Evolutionary conservation across 2,113 vertebrate species (phyloP).

Genomic region (Heloderma charlesbogerti): DNA sequence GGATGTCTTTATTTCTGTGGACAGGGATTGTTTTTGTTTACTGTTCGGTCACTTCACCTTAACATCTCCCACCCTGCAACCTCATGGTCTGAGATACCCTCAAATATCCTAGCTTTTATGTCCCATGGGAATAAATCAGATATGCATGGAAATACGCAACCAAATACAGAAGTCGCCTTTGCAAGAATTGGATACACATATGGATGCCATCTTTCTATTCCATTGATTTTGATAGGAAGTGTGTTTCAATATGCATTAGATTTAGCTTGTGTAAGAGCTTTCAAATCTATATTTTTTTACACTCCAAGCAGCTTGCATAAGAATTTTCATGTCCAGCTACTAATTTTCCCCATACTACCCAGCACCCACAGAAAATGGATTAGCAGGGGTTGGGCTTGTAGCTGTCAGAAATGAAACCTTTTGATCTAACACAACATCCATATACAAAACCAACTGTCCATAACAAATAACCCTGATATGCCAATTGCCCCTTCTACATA

Average conservation of each 20-base stretch:
- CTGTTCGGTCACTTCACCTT: too few relatives aligned
- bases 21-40: neutral
- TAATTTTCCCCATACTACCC: neutral
- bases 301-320: neutral
- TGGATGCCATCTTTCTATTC: neutral
- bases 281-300: neutral
- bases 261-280: neutral
- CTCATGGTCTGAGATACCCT: neutral
- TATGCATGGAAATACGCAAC: neutral
- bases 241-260: neutral
- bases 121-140: neutral
- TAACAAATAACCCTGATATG: neutral
- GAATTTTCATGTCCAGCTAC: neutral
- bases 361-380: neutral
- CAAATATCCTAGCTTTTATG: neutral
- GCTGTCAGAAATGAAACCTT: neutral
- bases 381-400: neutral
- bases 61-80: neutral
- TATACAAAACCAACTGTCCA: neutral
- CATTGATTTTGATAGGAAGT: neutral
- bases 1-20: neutral
- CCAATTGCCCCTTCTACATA: neutral
- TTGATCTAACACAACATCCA: neutral
- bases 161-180: neutral
- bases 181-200: neutral